phyloP scores from a whole-genome alignment of 1,140 invertebrate species.

The Chionoecetes opilio region DNA sequence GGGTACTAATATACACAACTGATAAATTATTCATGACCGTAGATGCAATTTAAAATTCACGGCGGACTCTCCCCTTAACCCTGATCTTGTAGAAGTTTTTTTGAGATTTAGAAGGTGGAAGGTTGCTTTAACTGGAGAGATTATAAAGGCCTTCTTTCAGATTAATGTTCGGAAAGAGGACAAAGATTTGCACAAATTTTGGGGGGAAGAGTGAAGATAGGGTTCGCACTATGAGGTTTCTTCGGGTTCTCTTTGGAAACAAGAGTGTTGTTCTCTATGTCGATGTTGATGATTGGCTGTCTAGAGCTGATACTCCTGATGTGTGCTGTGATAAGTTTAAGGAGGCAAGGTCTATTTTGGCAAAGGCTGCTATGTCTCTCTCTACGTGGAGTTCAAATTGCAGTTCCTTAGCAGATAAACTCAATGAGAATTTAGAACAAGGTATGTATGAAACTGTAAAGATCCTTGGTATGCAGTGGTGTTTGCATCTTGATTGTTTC shows the following conservation, averaged over 20 bases:
- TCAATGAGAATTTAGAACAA: background rate
- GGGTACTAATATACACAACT: no score
- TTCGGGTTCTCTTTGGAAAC: slow-evolving; percentile 33
- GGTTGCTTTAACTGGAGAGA: background rate
- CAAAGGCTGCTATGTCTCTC: background rate
- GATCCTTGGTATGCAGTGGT: slow-evolving; percentile 42
- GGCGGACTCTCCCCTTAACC: slow-evolving; percentile 52
- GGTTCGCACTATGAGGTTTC: slow-evolving; percentile 39
- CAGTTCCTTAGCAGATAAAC: background rate
- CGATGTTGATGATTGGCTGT: slow-evolving; percentile 34
- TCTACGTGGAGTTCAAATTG: slow-evolving; percentile 50
- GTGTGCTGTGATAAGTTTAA: slow-evolving; percentile 29
- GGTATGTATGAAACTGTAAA: background rate
- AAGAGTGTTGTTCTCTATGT: slow-evolving; percentile 13
- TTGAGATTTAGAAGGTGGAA: slow-evolving; percentile 3
- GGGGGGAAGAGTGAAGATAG: background rate
- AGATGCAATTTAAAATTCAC: no score
- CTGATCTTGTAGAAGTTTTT: background rate
- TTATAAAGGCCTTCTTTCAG: slow-evolving; percentile 34
- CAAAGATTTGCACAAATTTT: background rate
- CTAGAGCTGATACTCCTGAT: background rate
- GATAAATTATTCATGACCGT: no score
- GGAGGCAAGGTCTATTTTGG: background rate
- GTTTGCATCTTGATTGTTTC: background rate
- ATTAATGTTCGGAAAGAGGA: background rate